Evolutionary conservation across 2,113 vertebrate species (phyloP).

Genomic region (Jacana jacana): DNA sequence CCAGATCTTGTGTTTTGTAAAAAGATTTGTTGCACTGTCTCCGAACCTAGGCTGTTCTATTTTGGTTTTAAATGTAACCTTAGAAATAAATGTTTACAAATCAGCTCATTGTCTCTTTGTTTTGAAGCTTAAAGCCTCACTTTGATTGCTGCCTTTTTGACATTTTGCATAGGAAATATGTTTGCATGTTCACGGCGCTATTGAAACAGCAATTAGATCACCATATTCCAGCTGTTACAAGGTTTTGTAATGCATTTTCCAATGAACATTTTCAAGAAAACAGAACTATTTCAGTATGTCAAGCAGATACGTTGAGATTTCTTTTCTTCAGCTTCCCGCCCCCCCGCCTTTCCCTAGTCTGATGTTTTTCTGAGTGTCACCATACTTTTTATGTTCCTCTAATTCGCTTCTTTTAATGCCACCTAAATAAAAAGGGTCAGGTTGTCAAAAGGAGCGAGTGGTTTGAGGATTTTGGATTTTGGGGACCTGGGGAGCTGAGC

Average conservation of each 20-base stretch:
- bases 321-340: neutral
- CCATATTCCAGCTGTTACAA: constrained; percentile 79
- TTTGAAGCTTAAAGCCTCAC: constrained; percentile 75
- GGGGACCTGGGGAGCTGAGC: neutral
- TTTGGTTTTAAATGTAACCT: constrained; percentile 72
- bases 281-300: constrained; percentile 69
- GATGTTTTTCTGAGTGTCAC: neutral
- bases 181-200: constrained; percentile 70
- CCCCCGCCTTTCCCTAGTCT: too few species aligned
- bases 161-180: constrained; percentile 80
- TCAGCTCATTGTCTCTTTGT: constrained; percentile 78
- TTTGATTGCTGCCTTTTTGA: constrained; percentile 81
- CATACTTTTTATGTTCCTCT: neutral
- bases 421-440: neutral
- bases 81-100: constrained; percentile 79
- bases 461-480: neutral
- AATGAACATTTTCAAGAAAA: constrained; percentile 71
- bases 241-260: constrained; percentile 71
- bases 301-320: neutral
- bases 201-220: constrained; percentile 79
- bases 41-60: constrained; percentile 52
- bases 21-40: constrained; percentile 43
- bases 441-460: neutral
- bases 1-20: constrained; percentile 15
- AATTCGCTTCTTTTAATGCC: neutral